These are phyloP conservation scores for Teleiodes luculella DNA, from an alignment of 2,888 invertebrate genomes.

Conservation along the genomic window DNA sequence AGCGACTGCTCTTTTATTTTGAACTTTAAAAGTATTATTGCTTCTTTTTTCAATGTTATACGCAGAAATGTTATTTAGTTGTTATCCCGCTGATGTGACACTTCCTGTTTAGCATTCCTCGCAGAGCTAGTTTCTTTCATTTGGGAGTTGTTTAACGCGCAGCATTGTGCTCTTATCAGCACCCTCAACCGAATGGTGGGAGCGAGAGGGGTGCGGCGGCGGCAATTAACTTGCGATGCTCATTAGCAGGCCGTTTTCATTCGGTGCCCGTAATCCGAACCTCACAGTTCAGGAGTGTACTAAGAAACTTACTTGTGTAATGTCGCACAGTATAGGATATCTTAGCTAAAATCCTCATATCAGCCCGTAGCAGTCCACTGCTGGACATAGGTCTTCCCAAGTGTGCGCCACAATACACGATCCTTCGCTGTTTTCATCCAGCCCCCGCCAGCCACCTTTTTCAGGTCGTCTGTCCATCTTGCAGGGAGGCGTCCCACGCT, in stretches of 20 bases:
- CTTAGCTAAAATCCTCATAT: too few species aligned
- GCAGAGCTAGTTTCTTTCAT: constrained; percentile 31
- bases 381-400: too few species aligned
- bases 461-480: too few species aligned
- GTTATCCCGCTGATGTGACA: constrained; percentile 7
- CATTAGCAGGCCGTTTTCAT: constrained; percentile 71
- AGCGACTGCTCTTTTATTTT: too few species aligned
- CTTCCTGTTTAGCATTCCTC: constrained; percentile 20
- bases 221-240: constrained; percentile 67
- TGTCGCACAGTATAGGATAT: too few species aligned
- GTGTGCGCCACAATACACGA: too few species aligned
- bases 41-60: too few species aligned
- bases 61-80: background rate
- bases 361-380: too few species aligned
- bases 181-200: constrained; percentile 42
- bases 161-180: constrained; percentile 55
- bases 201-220: constrained; percentile 32
- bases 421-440: too few species aligned
- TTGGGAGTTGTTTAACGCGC: constrained; percentile 37
- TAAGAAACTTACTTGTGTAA: background rate
- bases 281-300: constrained; percentile 30
- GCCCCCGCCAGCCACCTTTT: too few species aligned
- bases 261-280: constrained; percentile 57
- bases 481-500: too few species aligned
- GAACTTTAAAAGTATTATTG: too few species aligned